These are phyloP conservation scores for Atherinomorus stipes DNA, from an alignment of 2,113 vertebrate genomes.

Conservation along the genomic window DNA sequence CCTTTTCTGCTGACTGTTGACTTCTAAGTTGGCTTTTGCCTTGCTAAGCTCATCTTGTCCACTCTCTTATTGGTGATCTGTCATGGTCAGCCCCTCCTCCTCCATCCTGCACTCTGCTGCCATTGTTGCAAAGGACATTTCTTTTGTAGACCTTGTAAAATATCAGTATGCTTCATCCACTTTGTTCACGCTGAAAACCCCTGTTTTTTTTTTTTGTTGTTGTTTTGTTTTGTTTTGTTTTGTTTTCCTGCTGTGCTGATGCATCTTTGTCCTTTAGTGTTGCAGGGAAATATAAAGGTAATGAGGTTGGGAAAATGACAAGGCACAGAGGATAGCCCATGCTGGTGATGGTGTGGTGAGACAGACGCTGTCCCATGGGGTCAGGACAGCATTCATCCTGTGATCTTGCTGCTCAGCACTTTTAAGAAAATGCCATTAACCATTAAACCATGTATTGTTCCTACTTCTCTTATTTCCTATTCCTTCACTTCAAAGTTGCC, in stretches of 20 bases:
- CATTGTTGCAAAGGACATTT: constrained; percentile 81
- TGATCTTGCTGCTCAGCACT: constrained; percentile 70
- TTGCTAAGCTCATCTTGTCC: constrained; percentile 86
- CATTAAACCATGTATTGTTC: constrained; percentile 70
- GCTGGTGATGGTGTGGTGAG: constrained; percentile 34
- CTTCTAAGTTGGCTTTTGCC: constrained; percentile 82
- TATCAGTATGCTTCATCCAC: constrained; percentile 76
- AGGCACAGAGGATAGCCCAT: constrained; percentile 43
- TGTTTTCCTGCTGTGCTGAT: constrained; percentile 79
- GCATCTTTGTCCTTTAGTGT: constrained; percentile 70
- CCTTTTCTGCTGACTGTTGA: constrained; percentile 85
- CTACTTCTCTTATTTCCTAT: constrained; percentile 24
- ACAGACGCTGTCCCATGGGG: constrained; percentile 69
- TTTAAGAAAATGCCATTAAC: constrained; percentile 61
- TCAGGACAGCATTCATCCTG: constrained; percentile 58
- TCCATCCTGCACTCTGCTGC: constrained; percentile 70
- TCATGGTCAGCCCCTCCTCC: constrained; percentile 86
- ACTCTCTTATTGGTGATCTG: constrained; percentile 87
- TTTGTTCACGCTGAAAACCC: constrained; percentile 72
- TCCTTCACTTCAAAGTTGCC: constrained; percentile 30
- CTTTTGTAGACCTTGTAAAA: constrained; percentile 88
- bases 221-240: too few relatives aligned
- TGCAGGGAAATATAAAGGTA: constrained; percentile 67
- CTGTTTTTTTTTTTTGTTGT: constrained; percentile 59
- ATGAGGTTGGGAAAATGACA: constrained; percentile 64